Percentiles rank a stretch among this genome's conserved stretches.
These are phyloP conservation scores for Lumbricus terrestris DNA, from an alignment of 2,888 invertebrate genomes.

Conservation along the genomic window DNA sequence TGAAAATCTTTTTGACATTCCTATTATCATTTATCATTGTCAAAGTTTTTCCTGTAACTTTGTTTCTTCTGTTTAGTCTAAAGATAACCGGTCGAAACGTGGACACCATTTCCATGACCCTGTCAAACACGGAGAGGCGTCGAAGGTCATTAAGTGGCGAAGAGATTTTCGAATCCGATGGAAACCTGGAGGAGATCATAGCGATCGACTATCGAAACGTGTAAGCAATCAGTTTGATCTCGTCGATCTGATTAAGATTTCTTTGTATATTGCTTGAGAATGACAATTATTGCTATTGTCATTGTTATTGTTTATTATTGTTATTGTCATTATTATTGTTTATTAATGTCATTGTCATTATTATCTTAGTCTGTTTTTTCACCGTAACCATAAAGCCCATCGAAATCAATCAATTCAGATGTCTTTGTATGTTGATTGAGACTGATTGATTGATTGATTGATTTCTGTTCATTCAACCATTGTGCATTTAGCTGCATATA, in stretches of 20 bases:
- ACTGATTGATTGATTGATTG: background rate
- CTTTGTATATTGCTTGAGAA: background rate
- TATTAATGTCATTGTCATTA: no score
- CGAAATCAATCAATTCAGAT: background rate
- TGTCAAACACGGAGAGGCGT: background rate
- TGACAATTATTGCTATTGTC: background rate
- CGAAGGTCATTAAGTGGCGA: background rate
- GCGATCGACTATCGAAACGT: background rate
- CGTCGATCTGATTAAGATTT: no score
- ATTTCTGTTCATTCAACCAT: background rate
- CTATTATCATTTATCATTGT: no score
- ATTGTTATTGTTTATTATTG: background rate
- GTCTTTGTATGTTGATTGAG: background rate
- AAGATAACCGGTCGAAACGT: background rate
- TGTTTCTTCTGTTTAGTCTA: background rate
- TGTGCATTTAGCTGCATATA: no score
- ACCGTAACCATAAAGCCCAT: no score
- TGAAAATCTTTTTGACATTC: no score
- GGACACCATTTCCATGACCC: background rate
- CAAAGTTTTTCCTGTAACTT: background rate
- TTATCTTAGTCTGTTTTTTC: no score
- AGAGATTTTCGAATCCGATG: background rate
- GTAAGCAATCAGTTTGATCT: background rate
- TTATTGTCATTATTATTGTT: no score
- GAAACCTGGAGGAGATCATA: slow-evolving; percentile 17